Conservation (phyloP, 2,888 invertebrate genomes). For the Achlya flavicornis region DNA sequence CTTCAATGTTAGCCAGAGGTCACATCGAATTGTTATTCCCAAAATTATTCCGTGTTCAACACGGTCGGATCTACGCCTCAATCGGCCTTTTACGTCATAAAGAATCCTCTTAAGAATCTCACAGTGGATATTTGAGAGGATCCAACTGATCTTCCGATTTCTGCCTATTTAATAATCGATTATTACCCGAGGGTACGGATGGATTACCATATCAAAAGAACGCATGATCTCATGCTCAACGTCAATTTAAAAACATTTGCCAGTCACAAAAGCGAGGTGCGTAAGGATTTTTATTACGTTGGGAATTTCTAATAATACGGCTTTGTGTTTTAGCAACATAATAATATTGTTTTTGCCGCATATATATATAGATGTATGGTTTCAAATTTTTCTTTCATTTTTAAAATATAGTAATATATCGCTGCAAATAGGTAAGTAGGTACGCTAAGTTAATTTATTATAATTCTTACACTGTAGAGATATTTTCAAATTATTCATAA, state of each 20-base stretch:
- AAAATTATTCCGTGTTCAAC: conserved; percentile 38
- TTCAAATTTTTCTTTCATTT: conserved; percentile 24
- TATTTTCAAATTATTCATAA: too few relatives aligned
- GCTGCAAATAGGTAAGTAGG: too few relatives aligned
- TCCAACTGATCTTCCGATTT: conserved; percentile 63
- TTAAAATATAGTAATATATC: too few relatives aligned
- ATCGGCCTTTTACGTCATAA: conserved; percentile 61
- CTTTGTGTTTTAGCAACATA: conserved; percentile 25
- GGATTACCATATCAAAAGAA: conserved; percentile 82
- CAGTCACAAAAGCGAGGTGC: conserved; percentile 48
- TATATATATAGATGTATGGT: conserved; percentile 15
- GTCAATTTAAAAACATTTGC: conserved; percentile 73
- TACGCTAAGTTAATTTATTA: too few relatives aligned
- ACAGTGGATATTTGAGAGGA: conserved; percentile 57
- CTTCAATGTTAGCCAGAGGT: conserved; percentile 17
- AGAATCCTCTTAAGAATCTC: conserved; percentile 64
- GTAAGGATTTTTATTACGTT: conserved; percentile 54
- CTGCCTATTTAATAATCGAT: conserved; percentile 80
- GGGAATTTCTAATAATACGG: conserved; percentile 48
- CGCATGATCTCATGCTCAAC: conserved; percentile 70
- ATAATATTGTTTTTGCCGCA: conserved; percentile 35
- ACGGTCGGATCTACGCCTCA: conserved; percentile 42
- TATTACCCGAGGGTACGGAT: conserved; percentile 65
- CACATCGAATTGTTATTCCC: conserved; percentile 28
- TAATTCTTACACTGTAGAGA: too few relatives aligned